These are phyloP conservation scores for Nomada lathburiana DNA, from an alignment of 2,888 invertebrate genomes.

Conservation along the genomic window DNA sequence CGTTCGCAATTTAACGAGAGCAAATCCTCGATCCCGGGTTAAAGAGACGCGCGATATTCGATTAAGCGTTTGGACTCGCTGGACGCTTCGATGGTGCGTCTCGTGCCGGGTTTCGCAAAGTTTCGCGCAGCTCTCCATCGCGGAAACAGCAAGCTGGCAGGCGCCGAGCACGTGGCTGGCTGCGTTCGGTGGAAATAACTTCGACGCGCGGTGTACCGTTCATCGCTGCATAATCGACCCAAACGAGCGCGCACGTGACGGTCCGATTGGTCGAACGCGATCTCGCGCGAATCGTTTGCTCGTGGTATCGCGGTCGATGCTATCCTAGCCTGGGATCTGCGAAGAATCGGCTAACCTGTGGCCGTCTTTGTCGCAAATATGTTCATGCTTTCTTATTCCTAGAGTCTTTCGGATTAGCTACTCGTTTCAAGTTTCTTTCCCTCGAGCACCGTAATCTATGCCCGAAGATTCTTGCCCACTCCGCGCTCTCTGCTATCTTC, in stretches of 20 bases:
- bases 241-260: background rate
- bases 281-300: no score
- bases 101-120: background rate
- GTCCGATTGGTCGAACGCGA: background rate
- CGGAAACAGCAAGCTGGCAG: slow-evolving; percentile 52
- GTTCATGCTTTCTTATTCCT: no score
- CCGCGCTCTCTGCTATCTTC: no score
- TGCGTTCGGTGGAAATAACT: slow-evolving; percentile 72
- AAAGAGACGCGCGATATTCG: slow-evolving; percentile 15
- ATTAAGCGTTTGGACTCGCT: slow-evolving; percentile 1
- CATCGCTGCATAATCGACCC: background rate
- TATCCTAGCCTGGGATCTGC: no score
- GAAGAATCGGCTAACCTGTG: no score
- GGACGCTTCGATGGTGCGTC: background rate
- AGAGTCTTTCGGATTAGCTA: no score
- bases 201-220: slow-evolving; percentile 23
- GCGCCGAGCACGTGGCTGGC: slow-evolving; percentile 77
- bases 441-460: no score
- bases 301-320: no score
- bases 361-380: no score
- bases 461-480: no score
- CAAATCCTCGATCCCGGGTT: slow-evolving; percentile 26
- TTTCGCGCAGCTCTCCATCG: background rate
- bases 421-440: no score
- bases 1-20: slow-evolving; percentile 10